Evolutionary conservation across 2,797 vertebrate species (phyloP), one percentile per base, ranked within the genome.

Genomic region (Artibeus jamaicensis): DNA sequence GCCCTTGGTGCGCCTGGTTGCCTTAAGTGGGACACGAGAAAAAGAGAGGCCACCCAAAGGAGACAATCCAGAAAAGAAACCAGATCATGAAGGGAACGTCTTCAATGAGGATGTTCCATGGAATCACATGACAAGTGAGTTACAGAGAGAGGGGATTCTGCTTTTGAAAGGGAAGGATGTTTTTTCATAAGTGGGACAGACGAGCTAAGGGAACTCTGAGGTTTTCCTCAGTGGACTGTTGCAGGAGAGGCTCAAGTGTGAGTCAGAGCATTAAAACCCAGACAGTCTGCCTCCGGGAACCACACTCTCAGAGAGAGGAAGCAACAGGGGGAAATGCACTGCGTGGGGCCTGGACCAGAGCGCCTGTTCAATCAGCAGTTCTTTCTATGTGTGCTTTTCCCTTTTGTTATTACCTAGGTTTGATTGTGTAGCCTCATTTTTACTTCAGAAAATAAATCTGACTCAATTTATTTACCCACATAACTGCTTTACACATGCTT

Each of bases 61-160:
- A 87, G 70, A 83, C 67, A 68, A 19, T 81, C 59, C 70, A 83
- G 70, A 94, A 77, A 70, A 92, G 78, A 95, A 95, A 94, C 15
- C 39, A 65, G 86, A 86, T 67, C 85, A 71, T 22, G 55, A 3
- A 37, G n/a, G 32, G 29, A 94, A 57, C 7, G 68, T 14, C 44
- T 37, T 32, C 16, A 42, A 59, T 29, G 55, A 65, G 79, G 53
- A 39, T n/a, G 18, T 16, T 70, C 76, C 16, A 10, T 42, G n/a
- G 50, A 62, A 48, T 62, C 22, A 8, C 2, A 3, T 37, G 65
- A 70, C 32, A 81, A 50, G 0, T 48, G 59, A n/a, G 62, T 71
- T 86, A 53, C 1, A 95, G 26, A 92, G 46, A 74, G 78, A 34
- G 29, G n/a, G 37, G 59, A 78, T 77, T 77, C 46, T 77, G 37